These are phyloP conservation scores for Zoanthus sansibaricus DNA, from an alignment of 92 coral and sea anemone species.

Conservation along the genomic window DNA sequence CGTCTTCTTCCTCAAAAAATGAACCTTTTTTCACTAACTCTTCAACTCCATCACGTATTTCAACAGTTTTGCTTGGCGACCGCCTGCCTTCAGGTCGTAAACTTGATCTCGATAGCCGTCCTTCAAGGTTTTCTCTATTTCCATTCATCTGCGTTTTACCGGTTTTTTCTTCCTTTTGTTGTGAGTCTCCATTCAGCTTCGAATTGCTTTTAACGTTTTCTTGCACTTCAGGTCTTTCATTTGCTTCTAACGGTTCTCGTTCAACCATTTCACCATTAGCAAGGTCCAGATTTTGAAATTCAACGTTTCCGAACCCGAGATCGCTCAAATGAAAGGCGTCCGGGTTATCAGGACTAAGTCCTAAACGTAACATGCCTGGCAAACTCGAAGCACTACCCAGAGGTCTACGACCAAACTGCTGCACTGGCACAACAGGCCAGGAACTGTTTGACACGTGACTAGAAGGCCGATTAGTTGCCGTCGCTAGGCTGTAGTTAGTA, in stretches of 20 bases:
- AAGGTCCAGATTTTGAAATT: neutral
- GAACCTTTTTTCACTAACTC: neutral
- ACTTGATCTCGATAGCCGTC: constrained; percentile 20
- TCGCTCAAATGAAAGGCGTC: neutral
- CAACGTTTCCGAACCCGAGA: neutral
- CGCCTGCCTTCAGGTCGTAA: constrained; percentile 31
- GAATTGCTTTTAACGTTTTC: neutral
- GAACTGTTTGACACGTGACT: constrained; percentile 84
- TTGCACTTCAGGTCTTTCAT: neutral
- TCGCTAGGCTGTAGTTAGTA: constrained; percentile 65
- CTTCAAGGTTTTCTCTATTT: neutral
- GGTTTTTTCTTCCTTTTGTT: neutral
- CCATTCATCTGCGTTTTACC: neutral
- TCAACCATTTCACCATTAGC: neutral
- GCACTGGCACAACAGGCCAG: constrained; percentile 86
- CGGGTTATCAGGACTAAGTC: constrained; percentile 52
- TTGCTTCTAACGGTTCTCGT: neutral
- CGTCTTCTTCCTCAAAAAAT: constrained; percentile 28
- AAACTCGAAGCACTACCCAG: constrained; percentile 95
- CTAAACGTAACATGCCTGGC: constrained; percentile 89
- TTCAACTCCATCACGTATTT: constrained; percentile 27
- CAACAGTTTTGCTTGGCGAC: constrained; percentile 34
- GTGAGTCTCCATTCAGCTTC: neutral
- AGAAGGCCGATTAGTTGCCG: constrained; percentile 65
- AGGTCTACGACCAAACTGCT: constrained; percentile 90